Conservation (phyloP, 2,113 vertebrate genomes). For the Myotis lucifugus region DNA sequence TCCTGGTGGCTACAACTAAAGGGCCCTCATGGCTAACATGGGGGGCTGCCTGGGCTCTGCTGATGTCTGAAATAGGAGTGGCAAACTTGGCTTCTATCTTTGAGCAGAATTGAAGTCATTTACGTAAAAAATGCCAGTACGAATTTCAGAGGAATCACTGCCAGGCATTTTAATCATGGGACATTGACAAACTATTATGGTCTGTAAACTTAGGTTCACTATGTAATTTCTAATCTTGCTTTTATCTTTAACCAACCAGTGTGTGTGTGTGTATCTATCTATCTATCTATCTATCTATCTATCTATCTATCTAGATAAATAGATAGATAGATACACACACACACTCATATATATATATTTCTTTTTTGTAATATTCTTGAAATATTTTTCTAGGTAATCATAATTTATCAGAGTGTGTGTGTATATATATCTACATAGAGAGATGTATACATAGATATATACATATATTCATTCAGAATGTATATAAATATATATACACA, state of each 20-base stretch:
- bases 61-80: neutral
- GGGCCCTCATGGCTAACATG: neutral
- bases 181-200: neutral
- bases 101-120: neutral
- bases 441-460: neutral
- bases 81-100: neutral
- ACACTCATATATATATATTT: neutral
- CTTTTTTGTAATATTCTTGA: neutral
- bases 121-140: neutral
- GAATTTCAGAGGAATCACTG: neutral
- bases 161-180: neutral
- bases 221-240: slow-evolving; percentile 21
- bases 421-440: neutral
- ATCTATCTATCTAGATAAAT: no score
- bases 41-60: neutral
- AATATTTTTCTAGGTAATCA: neutral
- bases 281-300: no score
- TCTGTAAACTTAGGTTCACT: neutral
- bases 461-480: neutral
- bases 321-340: no score
- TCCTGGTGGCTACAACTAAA: neutral
- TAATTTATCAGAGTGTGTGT: neutral
- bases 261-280: neutral
- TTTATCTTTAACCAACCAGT: slow-evolving; percentile 9
- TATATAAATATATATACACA: neutral